Evolutionary conservation across 2,797 vertebrate species (phyloP).

Genomic region (Phrynocephalus vlangalii): DNA sequence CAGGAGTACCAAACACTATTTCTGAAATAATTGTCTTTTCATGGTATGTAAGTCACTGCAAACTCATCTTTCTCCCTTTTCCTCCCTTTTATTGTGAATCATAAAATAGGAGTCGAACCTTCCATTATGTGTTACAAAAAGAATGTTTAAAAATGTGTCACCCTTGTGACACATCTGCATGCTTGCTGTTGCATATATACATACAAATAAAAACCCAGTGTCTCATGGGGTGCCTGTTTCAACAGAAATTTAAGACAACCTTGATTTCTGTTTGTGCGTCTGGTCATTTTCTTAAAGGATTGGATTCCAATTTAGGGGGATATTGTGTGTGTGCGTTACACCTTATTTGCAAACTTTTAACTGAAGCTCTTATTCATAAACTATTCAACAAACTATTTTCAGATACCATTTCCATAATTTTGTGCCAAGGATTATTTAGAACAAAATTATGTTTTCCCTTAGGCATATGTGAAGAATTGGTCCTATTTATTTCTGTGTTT

Average conservation of each 20-base stretch:
- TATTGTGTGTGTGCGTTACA: constrained; percentile 34
- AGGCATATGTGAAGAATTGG: constrained; percentile 69
- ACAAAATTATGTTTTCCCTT: constrained; percentile 70
- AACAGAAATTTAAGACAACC: constrained; percentile 32
- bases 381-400: constrained; percentile 77
- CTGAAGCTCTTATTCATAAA: constrained; percentile 72
- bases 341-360: constrained; percentile 68
- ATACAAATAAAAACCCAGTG: neutral
- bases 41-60: neutral
- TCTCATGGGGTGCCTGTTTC: constrained; percentile 38
- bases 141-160: constrained; percentile 14
- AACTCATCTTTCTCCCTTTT: neutral
- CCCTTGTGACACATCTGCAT: constrained; percentile 4
- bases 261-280: constrained; percentile 41
- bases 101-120: constrained; percentile 20
- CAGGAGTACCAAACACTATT: constrained; percentile 1
- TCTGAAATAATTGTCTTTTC: neutral
- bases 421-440: constrained; percentile 72
- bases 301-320: constrained; percentile 49
- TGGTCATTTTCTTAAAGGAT: constrained; percentile 56
- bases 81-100: neutral
- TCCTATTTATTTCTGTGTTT: constrained; percentile 72
- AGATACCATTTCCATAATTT: constrained; percentile 69
- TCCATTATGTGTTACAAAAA: constrained; percentile 18
- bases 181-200: constrained; percentile 3